These are phyloP conservation scores for Ellobius talpinus DNA, from an alignment of 2,113 vertebrate species.

Conservation along the genomic window DNA sequence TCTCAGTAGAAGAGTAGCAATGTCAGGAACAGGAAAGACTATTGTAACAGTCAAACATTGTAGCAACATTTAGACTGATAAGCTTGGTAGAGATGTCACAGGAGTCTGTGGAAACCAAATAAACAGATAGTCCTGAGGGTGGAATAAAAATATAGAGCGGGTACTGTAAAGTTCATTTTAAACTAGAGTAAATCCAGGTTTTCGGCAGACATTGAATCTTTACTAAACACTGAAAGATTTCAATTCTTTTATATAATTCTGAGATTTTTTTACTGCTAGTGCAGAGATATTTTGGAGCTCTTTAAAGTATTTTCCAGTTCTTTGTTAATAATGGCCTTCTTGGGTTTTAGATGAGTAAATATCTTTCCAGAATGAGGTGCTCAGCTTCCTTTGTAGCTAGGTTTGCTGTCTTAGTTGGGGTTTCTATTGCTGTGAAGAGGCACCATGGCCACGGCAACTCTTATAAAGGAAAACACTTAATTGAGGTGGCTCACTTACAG, in stretches of 20 bases:
- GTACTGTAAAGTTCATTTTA: neutral
- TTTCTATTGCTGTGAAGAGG: neutral
- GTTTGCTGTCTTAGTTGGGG: neutral
- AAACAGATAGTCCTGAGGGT: neutral
- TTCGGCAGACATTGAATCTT: neutral
- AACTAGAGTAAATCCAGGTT: neutral
- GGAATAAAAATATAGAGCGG: neutral
- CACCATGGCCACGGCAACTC: neutral
- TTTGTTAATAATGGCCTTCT: neutral
- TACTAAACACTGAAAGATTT: neutral
- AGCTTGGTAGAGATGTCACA: neutral
- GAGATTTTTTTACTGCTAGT: neutral
- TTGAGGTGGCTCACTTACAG: neutral
- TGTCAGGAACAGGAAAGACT: neutral
- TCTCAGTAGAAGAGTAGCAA: neutral
- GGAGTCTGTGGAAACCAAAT: conserved; percentile 18
- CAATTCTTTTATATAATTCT: neutral
- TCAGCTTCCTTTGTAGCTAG: neutral
- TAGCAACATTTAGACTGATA: neutral
- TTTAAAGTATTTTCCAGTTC: conserved; percentile 2
- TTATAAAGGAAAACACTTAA: neutral
- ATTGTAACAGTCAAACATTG: neutral
- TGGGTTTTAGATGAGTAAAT: conserved; percentile 25
- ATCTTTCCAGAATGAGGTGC: neutral
- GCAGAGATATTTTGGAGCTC: neutral